Evolutionary conservation across 1,140 invertebrate species (phyloP).

Genomic region (Cepaea nemoralis): DNA sequence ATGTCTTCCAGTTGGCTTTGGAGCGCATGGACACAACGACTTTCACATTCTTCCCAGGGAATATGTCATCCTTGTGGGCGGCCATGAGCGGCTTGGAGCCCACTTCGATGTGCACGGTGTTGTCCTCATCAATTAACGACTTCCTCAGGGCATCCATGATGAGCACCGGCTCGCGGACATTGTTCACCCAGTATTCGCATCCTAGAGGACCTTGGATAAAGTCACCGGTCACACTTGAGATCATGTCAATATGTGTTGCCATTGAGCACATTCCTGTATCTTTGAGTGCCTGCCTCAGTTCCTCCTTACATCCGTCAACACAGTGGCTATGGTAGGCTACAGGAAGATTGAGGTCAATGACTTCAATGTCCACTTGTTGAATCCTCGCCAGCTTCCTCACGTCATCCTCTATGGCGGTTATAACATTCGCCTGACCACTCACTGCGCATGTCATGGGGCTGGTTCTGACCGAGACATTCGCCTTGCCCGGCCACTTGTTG

Average conservation of each 20-base stretch:
- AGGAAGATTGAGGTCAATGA: conserved; percentile 40
- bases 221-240: conserved; percentile 55
- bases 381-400: background rate
- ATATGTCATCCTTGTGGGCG: conserved; percentile 45
- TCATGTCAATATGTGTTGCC: background rate
- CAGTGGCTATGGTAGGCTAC: conserved; percentile 56
- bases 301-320: conserved; percentile 40
- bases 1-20: background rate
- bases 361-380: background rate
- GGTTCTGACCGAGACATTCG: conserved; percentile 53
- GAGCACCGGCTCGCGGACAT: conserved; percentile 49
- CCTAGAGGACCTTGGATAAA: background rate
- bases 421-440: conserved; percentile 49
- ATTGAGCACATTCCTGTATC: background rate
- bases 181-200: conserved; percentile 50
- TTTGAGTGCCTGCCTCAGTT: conserved; percentile 36
- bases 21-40: no score
- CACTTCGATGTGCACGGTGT: conserved; percentile 55
- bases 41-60: conserved; percentile 39
- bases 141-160: conserved; percentile 44
- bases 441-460: conserved; percentile 55
- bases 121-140: conserved; percentile 3
- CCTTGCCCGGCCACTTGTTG: conserved; percentile 38
- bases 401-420: conserved; percentile 34
- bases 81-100: conserved; percentile 53